A percentile compares a stretch with the other conserved stretches of the same genome.
These are phyloP conservation scores for Patagioenas fasciata DNA, from an alignment of 2,113 vertebrate species.

Conservation along the genomic window DNA sequence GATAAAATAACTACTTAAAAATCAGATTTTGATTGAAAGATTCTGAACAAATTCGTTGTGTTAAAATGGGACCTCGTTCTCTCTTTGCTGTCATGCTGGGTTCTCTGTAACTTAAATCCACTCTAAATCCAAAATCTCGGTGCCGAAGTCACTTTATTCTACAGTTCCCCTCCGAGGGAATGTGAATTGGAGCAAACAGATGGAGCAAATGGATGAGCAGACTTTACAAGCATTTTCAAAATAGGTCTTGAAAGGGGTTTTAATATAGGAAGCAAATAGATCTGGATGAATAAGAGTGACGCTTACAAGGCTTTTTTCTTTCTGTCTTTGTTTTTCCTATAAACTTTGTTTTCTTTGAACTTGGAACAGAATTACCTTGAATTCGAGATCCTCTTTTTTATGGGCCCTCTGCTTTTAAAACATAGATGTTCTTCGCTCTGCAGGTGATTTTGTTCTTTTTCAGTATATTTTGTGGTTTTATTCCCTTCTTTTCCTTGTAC, in stretches of 20 bases:
- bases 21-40: not conserved
- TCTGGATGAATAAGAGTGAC: not conserved
- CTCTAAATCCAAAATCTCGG: not conserved
- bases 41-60: not conserved
- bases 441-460: not conserved
- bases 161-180: not conserved
- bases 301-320: not conserved
- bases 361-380: not conserved
- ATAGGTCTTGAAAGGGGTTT: constrained; percentile 28
- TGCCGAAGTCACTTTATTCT: not conserved
- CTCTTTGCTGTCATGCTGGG: not conserved
- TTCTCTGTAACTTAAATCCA: not conserved
- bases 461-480: not conserved
- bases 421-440: not conserved
- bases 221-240: constrained; percentile 25
- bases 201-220: constrained; percentile 52
- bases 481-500: not conserved
- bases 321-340: not conserved
- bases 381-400: not conserved
- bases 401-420: not conserved
- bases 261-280: not conserved
- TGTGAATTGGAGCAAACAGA: constrained; percentile 45
- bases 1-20: not conserved
- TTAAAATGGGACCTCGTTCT: not conserved
- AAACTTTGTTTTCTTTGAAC: not conserved